Base-by-base conservation (phyloP, 2,888 invertebrate genomes). In the Aelia acuminata region DNA sequence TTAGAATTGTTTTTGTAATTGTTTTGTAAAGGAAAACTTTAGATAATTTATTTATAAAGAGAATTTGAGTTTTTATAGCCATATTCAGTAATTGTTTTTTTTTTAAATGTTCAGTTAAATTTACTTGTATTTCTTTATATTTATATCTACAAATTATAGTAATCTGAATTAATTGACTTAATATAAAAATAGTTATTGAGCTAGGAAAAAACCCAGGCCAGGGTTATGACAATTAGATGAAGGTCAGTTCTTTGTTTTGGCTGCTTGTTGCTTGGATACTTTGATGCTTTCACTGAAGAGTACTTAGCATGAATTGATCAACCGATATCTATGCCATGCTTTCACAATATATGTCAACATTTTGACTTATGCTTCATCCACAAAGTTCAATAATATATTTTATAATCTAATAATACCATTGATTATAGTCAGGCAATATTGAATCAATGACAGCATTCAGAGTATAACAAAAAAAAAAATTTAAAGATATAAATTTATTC, bases 321-420 rank as follows among this genome's bases (percentile, higher is more conserved):
- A 87, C 87, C 84, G 49, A 87, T 87, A 87, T 87, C 87, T 87
- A 80, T 75, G 87, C 20, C 87, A 50, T 80, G 80, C 87, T 87
- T 87, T 87, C 87, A 87, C 84, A 87, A 87, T 87, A 87, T 87
- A 50, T 87, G 84, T 75, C 87, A 87, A 87, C 87, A 87, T 87
- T 50, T 47, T 49, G 87, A 39, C 49, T 75, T 84, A 35, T 49
- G 35, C 18, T 43, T 39, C 84, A n/a, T 4, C 75, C 80, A 80
- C 2, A 49, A 70, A 13, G 35, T 70, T 35, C 31, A 35, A 35
- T 35, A 70, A 70, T 70, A 35, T 70, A 35, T 70, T 70, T 70
- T 35, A 70, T 7, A 70, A 20, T 35, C 18, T 70, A 35, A 70
- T 35, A 35, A 70, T 35, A 1, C 31, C 15, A 70, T 70, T 35